Evolutionary conservation across 1,140 invertebrate genomes (phyloP), one percentile per base, ranked within the genome.

Genomic region (Drosophila ohnishii): DNA sequence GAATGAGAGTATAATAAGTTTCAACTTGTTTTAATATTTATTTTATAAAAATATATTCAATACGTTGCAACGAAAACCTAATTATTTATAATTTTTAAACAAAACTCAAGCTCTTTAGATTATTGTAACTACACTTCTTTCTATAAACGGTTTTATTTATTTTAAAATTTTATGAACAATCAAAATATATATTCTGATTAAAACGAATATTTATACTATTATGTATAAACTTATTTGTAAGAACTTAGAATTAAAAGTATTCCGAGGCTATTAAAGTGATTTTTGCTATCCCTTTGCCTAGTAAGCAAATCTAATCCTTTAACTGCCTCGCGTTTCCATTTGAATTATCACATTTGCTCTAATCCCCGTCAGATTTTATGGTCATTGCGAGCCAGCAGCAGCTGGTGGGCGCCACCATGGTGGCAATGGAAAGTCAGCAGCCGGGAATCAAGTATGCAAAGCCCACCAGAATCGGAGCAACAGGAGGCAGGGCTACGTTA

Each of bases 391-490:
- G 11, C n/a, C 55, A 22, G 37, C 32, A 55, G 47, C 66, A 57
- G 65, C 65, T 69, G 40, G 19, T 58, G 35, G 65, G 67, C 53
- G 65, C 66, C 69, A 59, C 16, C 19, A 28, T 58, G 67, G 16
- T 19, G 48, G 11, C 11, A 3, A 19, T 53, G 13, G 64, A 55
- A 37, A 57, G 50, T 50, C 65, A 71, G 48, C 35, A 34, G 9
- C 35, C 55, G 40, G 35, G 42, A 28, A 47, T 44, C 42, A 79
- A 69, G 9, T 74, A 78, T 74, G 58, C 64, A 69, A 63, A 69
- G 57, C 45, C 50, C 32, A 16, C 13, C 40, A 47, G 14, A 45
- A 28, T 30, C 51, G 30, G 34, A 40, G 59, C 25, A 37, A 32
- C 39, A 25, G 64, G 16, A 19, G 34, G 22, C 28, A 42, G 37